Percentiles rank a stretch among this genome's conserved stretches.
Conservation (phyloP, 2,888 invertebrate genomes). For the Ctena decussata region DNA sequence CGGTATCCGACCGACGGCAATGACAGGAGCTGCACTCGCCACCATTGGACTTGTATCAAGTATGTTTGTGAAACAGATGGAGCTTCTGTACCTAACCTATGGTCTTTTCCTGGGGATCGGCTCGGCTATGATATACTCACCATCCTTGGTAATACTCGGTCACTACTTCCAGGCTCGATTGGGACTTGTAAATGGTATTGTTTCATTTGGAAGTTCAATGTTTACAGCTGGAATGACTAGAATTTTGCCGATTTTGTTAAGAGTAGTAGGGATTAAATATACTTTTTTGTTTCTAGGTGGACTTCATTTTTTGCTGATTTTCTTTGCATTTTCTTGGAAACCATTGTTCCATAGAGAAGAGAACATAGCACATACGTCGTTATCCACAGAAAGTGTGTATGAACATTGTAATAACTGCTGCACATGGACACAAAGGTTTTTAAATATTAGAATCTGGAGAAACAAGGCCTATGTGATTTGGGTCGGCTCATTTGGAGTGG, state of each 20-base stretch:
- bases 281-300: slow-evolving; percentile 89
- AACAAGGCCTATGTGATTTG: slow-evolving; percentile 94
- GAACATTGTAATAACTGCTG: slow-evolving; percentile 87
- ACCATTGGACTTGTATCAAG: slow-evolving; percentile 93
- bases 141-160: slow-evolving; percentile 96
- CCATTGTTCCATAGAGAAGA: slow-evolving; percentile 77
- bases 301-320: slow-evolving; percentile 91
- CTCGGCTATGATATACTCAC: slow-evolving; percentile 96
- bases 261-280: slow-evolving; percentile 77
- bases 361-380: slow-evolving; percentile 67
- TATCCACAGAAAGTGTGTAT: slow-evolving; percentile 78
- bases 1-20: slow-evolving; percentile 94
- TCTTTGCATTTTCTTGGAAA: slow-evolving; percentile 85
- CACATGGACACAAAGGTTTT: slow-evolving; percentile 77
- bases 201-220: slow-evolving; percentile 95
- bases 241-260: slow-evolving; percentile 76
- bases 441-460: slow-evolving; percentile 92
- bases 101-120: slow-evolving; percentile 96
- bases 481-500: slow-evolving; percentile 94
- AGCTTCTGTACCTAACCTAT: slow-evolving; percentile 94
- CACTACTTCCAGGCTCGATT: slow-evolving; percentile 95
- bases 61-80: slow-evolving; percentile 92
- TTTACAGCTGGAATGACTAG: slow-evolving; percentile 91
- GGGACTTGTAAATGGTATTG: slow-evolving; percentile 96
- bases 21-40: slow-evolving; percentile 94